Evolutionary conservation across 1,140 invertebrate genomes (phyloP), one percentile per base, ranked within the genome.

Genomic region (Ctenoplectra terminalis): DNA sequence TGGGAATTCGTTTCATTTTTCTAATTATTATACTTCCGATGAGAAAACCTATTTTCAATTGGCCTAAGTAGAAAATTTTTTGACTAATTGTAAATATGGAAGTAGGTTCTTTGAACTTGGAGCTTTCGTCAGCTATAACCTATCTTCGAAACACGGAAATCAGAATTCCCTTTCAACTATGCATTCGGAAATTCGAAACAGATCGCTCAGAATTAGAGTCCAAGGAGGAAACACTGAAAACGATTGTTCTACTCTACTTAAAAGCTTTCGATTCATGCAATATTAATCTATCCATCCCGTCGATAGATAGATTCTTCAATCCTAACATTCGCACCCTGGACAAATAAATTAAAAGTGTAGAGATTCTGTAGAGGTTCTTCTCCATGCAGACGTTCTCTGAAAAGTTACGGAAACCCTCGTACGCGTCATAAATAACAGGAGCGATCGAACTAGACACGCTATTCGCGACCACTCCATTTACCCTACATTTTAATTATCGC

Each of bases 401-500:
- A 46, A 34, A 69, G 29, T 58, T 37, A 37, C 23, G 2, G 40
- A 58, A 20, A 29, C n/a, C 48, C 52, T n/a, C 52, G 52, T 23
- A 29, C 37, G 40, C n/a, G 20, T 26, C 13, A 31, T 78, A 71
- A 71, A 78, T 60, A 78, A 60, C 40, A 5, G 52, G 26, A 34
- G 23, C 15, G 52, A 69, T 69, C 54, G 63, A 48, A 78, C 61
- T 9, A 23, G 40, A 26, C 15, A n/a, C n/a, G n/a, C n/a, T n/a
- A n/a, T n/a, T 52, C 54, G 66, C 15, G 29, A 60, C 26, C 52
- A 43, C 29, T 26, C 31, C 54, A 61, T 78, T 71, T 78, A 50
- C 58, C 66, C 46, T 71, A 60, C 76, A 67, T 71, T 78, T 78
- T 78, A 60, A 78, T 71, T 78, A 78, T 61, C 15, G 23, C 66